These are phyloP conservation scores for Orthosia cruda DNA, from an alignment of 2,888 invertebrate genomes.

Conservation along the genomic window DNA sequence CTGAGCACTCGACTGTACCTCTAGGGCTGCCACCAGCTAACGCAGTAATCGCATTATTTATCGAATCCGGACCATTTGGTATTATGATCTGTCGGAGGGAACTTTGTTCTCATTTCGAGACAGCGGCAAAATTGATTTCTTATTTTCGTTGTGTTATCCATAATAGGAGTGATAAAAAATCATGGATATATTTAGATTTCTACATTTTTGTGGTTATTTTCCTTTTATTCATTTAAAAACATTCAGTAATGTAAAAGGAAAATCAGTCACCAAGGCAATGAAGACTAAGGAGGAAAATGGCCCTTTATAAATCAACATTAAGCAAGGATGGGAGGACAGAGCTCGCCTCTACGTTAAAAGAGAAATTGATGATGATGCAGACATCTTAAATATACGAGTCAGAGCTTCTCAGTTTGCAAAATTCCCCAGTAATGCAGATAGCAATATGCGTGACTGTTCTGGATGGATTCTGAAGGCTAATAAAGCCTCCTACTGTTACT, in stretches of 20 bases:
- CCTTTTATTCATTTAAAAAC: background rate
- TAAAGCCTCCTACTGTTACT: background rate
- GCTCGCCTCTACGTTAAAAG: conserved; percentile 5
- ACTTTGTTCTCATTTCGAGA: conserved; percentile 30
- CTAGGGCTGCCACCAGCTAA: conserved; percentile 82
- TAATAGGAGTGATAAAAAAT: background rate
- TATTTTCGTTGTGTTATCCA: background rate
- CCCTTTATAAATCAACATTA: conserved; percentile 56
- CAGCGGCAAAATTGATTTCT: conserved; percentile 10
- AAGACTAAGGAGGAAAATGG: conserved; percentile 20
- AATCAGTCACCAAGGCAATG: conserved; percentile 9
- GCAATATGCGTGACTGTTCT: background rate
- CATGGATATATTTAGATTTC: background rate
- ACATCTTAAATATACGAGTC: background rate
- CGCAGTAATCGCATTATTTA: conserved; percentile 87
- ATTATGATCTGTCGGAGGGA: conserved; percentile 63
- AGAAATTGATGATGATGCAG: conserved; percentile 27
- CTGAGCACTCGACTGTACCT: conserved; percentile 86
- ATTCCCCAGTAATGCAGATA: too few species aligned
- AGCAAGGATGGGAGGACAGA: conserved; percentile 7
- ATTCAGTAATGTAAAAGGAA: conserved; percentile 3
- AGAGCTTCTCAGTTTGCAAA: background rate
- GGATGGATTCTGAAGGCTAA: background rate
- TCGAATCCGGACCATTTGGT: conserved; percentile 82
- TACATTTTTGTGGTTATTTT: background rate